Base-by-base conservation (phyloP, 2,888 invertebrate genomes). In the Petrophora chlorosata region DNA sequence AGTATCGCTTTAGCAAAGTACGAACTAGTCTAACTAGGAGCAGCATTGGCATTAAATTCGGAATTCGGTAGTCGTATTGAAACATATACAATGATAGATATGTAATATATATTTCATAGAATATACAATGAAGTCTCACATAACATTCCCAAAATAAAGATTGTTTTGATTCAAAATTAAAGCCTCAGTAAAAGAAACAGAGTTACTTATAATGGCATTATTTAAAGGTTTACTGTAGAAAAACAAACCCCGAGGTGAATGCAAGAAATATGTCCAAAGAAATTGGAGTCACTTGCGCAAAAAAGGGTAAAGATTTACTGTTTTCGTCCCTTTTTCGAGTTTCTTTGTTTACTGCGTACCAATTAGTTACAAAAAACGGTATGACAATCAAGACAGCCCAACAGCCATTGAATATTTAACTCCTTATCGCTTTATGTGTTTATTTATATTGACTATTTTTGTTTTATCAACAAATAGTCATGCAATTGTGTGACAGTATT, bases 291-390 rank as follows among this genome's bases (percentile, higher is more conserved):
- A 56, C 43, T 56, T 56, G 54, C 41, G 59, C 57, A 71, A 67
- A 70, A 69, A 63, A 52, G 63, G 58, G 55, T 65, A 51, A 59
- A 53, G 16, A 53, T 48, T 43, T 40, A 36, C 40, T 50, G 51
- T 53, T 60, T 60, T 47, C 43, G 43, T 36, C 5, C 33, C 47
- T 47, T 55, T 63, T 64, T 56, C 33, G 32, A 13, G 32, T 41
- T 49, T 54, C 56, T 57, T 67, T 65, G 68, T 70, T 65, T 64
- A 61, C 53, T 58, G 45, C 36, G 48, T n/a, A 57, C 55, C 63
- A 70, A 72, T 72, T 65, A 70, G 69, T 67, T 61, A 60, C 53
- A 44, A 59, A 63, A 66, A 57, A 44, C 53, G 53, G 61, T 34
- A 16, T 48, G 25, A 52, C 62, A 64, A 60, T 58, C 59, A 62